A percentile compares a stretch with the other conserved stretches of the same genome.
phyloP scores from a whole-genome alignment of 2,113 vertebrate genomes.

The Cyphomyrus plagiostoma region DNA sequence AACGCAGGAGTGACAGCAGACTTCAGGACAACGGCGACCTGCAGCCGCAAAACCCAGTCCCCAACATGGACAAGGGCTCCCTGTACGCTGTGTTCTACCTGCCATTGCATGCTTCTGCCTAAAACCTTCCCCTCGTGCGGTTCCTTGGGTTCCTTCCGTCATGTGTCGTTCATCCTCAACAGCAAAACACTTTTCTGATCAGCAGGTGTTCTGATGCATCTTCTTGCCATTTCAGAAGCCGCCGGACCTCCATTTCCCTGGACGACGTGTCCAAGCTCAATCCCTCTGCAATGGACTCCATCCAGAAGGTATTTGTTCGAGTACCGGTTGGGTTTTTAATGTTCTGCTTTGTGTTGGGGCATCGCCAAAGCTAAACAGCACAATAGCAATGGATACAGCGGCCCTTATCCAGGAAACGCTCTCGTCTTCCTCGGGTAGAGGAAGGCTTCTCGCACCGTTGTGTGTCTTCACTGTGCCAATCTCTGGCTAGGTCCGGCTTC shows the following conservation, averaged over 20 bases:
- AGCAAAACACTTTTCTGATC: neutral
- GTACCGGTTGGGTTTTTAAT: neutral
- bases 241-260: slow-evolving; percentile 55
- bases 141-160: neutral
- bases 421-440: neutral
- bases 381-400: neutral
- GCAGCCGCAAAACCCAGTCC: slow-evolving; percentile 15
- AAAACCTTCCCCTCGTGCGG: neutral
- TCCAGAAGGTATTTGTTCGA: slow-evolving; percentile 45
- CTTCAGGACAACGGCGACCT: slow-evolving; percentile 38
- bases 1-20: slow-evolving; percentile 49
- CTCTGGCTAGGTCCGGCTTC: slow-evolving; percentile 49
- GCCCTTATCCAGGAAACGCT: neutral
- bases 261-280: slow-evolving; percentile 51
- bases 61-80: neutral
- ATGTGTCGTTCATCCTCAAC: neutral
- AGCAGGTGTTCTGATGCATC: neutral
- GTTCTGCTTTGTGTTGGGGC: too few species aligned
- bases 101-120: neutral
- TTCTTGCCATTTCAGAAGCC: slow-evolving; percentile 33
- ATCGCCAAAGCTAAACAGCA: neutral
- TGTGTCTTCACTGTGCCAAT: slow-evolving; percentile 27
- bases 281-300: slow-evolving; percentile 47
- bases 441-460: neutral
- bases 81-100: slow-evolving; percentile 34